Percentiles rank a stretch among this genome's conserved stretches.
phyloP scores from a whole-genome alignment of 2,888 invertebrate species.

The Alsophila aescularia region DNA sequence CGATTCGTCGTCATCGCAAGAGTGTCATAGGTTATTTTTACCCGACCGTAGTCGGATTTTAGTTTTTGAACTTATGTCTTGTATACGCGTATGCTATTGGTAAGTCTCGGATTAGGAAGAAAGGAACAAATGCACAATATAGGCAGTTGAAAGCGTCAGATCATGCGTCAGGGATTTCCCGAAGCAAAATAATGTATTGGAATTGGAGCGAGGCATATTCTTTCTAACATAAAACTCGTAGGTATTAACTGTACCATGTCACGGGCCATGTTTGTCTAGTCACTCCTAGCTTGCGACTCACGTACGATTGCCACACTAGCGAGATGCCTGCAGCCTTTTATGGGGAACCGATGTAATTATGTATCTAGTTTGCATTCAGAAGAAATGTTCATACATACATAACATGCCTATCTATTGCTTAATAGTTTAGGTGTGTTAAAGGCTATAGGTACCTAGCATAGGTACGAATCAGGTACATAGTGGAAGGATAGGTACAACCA shows the following conservation, averaged over 20 bases:
- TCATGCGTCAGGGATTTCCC: too few relatives aligned
- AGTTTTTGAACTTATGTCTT: too few relatives aligned
- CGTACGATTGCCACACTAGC: constrained; percentile 13
- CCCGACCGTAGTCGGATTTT: too few relatives aligned
- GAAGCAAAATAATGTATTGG: too few relatives aligned
- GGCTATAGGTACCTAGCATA: not conserved
- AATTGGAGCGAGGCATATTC: too few relatives aligned
- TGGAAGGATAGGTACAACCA: too few relatives aligned
- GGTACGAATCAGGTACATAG: not conserved
- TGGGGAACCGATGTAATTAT: constrained; percentile 14
- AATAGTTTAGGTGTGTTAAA: not conserved
- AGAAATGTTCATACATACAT: constrained; percentile 7
- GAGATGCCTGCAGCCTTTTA: constrained; percentile 19
- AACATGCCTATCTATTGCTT: not conserved
- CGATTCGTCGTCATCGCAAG: too few relatives aligned
- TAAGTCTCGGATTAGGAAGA: too few relatives aligned
- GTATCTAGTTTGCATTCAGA: constrained; percentile 14
- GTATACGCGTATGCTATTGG: too few relatives aligned
- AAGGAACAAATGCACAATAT: too few relatives aligned
- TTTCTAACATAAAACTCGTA: not conserved
- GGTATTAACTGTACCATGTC: not conserved
- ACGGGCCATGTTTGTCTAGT: constrained; percentile 1
- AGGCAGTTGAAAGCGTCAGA: too few relatives aligned
- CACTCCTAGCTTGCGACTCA: constrained; percentile 8
- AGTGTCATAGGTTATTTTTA: too few relatives aligned